Base-by-base conservation (phyloP, 53 echinoderm and acorn worm species). In the Echinarachnius parma region DNA sequence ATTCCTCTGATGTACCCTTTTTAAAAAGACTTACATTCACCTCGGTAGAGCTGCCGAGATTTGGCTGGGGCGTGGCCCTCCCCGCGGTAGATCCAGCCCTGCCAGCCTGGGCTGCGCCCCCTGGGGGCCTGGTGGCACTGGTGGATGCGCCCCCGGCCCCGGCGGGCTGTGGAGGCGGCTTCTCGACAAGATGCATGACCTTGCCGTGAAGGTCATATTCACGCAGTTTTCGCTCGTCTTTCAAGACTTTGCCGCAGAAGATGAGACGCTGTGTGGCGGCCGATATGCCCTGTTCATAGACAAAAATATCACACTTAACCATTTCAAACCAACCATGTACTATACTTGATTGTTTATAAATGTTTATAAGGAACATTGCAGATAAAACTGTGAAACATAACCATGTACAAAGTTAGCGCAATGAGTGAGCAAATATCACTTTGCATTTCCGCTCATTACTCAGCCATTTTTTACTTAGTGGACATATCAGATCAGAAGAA, bases 141-240 rank as follows among this genome's bases (percentile, higher is more conserved):
- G 81, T 35, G 21, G 64, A 56, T 29, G 69, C 66, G n/a, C n/a
- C n/a, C n/a, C n/a, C n/a, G n/a, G n/a, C n/a, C n/a, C n/a, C n/a
- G 1, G 86, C 47, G 5, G 87, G 71, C 1, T 85, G 26, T 30
- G 95, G 95, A 1, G 95, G 95, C n/a, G 90, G 84, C 15, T 80
- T 91, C 79, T 95, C 90, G 31, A 95, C 95, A 37, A 95, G 85
- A 44, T 95, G 95, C 45, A 95, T 90, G 46, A 82, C 82, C 60
- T 91, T 84, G 14, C 90, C 90, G 21, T 95, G 66, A 14, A 91
- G 83, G 39, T 95, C 81, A 49, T 95, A 95, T 15, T 94, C 95
- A 5, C 67, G 56, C 2, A 95, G 89, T 49, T 91, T 91, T 80
- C 87, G 87, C 25, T 84, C 87, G 68, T 95, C 95, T 44, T 91